phyloP scores from a whole-genome alignment of 2,888 invertebrate genomes.

The Nephrotoma appendiculata region DNA sequence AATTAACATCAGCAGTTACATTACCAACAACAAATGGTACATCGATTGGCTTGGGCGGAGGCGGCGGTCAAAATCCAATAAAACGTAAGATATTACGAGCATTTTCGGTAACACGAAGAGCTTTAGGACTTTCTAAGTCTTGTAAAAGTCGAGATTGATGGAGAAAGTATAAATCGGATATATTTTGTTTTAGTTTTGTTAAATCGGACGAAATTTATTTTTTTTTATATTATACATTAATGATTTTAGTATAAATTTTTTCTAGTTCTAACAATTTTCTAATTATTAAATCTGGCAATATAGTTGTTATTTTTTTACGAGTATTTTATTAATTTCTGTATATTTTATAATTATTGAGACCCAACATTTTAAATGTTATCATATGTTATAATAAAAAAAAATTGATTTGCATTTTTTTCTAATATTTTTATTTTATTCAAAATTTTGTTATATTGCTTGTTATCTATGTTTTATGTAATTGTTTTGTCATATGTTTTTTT shows the following conservation, averaged over 20 bases:
- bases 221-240: not conserved
- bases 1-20: conserved; percentile 19
- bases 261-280: not conserved
- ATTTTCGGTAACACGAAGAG: conserved; percentile 23
- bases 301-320: not conserved
- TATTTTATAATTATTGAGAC: not conserved
- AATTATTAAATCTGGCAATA: not conserved
- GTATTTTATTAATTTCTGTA: not conserved
- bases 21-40: conserved; percentile 15
- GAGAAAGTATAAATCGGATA: not conserved
- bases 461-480: not conserved
- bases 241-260: not conserved
- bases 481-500: not conserved
- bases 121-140: not conserved
- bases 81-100: conserved; percentile 40
- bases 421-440: not conserved
- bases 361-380: not conserved
- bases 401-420: not conserved
- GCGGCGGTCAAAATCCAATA: conserved; percentile 35
- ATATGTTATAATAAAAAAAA: not conserved
- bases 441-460: not conserved
- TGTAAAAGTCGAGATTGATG: not conserved
- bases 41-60: conserved; percentile 12
- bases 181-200: not conserved
- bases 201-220: not conserved